A percentile compares a stretch with the other conserved stretches of the same genome.
These are phyloP conservation scores for Heliornis fulica DNA, from an alignment of 2,113 vertebrate genomes.

Conservation along the genomic window DNA sequence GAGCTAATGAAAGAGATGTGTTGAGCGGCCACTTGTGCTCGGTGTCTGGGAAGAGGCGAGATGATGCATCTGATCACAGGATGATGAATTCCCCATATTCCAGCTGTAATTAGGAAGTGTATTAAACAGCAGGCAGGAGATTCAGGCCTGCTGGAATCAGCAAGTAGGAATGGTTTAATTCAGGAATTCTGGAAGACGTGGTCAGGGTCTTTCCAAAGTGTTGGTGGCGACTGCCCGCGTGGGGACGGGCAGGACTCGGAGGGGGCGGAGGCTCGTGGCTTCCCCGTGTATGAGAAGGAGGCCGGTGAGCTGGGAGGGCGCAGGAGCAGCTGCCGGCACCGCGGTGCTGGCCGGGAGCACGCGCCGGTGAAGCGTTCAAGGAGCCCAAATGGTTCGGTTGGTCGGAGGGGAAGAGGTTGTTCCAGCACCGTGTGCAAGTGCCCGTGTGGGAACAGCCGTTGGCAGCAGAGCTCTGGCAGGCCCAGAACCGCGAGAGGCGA, in stretches of 20 bases:
- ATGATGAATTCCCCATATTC: slow-evolving; percentile 36
- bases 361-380: accelerated
- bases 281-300: neutral
- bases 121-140: slow-evolving; percentile 49
- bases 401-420: neutral
- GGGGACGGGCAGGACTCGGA: neutral
- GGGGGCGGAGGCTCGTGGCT: neutral
- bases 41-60: neutral
- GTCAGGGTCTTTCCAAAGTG: neutral
- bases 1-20: neutral
- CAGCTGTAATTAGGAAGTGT: slow-evolving; percentile 23
- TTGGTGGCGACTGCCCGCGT: neutral
- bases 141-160: neutral
- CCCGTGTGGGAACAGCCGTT: neutral
- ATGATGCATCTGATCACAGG: neutral
- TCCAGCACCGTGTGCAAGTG: neutral
- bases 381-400: neutral
- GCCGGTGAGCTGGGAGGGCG: neutral
- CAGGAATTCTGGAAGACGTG: neutral
- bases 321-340: neutral
- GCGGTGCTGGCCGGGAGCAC: no score
- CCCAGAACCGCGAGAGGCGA: no score
- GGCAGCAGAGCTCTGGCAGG: neutral
- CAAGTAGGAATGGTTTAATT: neutral
- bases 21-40: neutral